Percentiles rank a stretch among this genome's conserved stretches.
phyloP scores from a whole-genome alignment of 2,888 invertebrate genomes.

The Macrosiphum euphorbiae region DNA sequence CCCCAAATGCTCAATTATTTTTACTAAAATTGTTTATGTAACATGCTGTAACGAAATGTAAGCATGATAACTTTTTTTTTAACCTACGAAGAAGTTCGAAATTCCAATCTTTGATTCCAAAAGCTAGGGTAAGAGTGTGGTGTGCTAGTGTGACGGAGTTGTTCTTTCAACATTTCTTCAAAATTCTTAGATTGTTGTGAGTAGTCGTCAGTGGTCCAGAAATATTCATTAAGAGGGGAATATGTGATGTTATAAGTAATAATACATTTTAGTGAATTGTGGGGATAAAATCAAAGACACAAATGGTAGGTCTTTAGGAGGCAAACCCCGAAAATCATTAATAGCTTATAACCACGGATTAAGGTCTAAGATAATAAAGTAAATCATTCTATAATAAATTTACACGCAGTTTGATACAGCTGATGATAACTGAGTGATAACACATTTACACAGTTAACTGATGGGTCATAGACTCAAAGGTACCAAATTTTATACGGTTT shows the following conservation, averaged over 20 bases:
- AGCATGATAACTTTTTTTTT: too few species aligned
- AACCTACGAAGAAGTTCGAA: too few species aligned
- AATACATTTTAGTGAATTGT: neutral
- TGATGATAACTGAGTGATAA: too few species aligned
- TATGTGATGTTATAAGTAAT: neutral
- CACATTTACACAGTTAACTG: too few species aligned
- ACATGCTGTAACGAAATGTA: too few species aligned
- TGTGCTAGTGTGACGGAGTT: too few species aligned
- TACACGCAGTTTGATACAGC: neutral
- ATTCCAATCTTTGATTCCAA: too few species aligned
- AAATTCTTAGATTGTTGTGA: neutral
- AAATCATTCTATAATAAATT: neutral
- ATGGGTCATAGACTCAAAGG: too few species aligned
- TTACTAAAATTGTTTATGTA: too few species aligned
- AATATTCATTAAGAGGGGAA: neutral
- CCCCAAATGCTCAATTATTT: too few species aligned
- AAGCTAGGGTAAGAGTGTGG: too few species aligned
- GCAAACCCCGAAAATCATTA: neutral
- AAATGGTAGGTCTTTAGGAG: neutral
- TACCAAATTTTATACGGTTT: too few species aligned
- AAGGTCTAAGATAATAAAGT: neutral
- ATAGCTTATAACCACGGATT: neutral
- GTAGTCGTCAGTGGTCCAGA: neutral
- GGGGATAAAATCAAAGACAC: neutral
- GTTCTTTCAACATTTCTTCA: neutral